Base-by-base conservation (phyloP, 2,888 invertebrate species). In the Colletes collaris region DNA sequence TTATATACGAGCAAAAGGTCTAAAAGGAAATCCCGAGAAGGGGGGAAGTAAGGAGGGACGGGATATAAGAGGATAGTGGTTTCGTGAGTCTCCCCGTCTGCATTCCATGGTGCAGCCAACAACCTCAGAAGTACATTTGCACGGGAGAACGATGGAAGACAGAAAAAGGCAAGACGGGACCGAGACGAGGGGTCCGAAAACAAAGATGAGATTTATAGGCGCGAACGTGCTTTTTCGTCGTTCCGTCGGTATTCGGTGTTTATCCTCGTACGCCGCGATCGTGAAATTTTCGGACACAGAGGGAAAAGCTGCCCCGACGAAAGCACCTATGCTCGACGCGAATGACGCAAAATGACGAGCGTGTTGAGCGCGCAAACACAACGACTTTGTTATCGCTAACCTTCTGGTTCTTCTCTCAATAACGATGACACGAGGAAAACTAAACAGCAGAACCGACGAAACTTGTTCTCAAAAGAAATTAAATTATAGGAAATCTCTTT, bases 91-190 rank as follows among this genome's bases (percentile, higher is more conserved):
- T 76, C 82, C 68, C 86, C 76, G 88, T 87, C 90, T 90, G 90
- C 90, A 90, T 91, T 91, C 90, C 88, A 83, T 76, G 76, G 77
- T 68, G 85, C 86, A 89, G 89, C 84, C 90, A 90, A 90, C 85
- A 89, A 90, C 90, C 90, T 90, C 86, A 68, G 71, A 81, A 84
- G 86, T 85, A 76, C 87, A 83, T 86, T 82, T 83, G 84, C 78
- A 76, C 81, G 82, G 67, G 75, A 73, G 73, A 77, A 67, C 52
- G 69, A 16, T 55, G 46, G 59, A 49, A 77, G 46, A 66, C 44
- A 71, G 76, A 74, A 79, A 76, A 76, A 80, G 59, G 53, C 27
- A 35, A 27, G 66, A 50, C 8, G 13, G 37, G 4, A 19, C 8
- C 7, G 58, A 13, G 52, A 13, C 70, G 4, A 10, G 19, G 35